Evolutionary conservation across 92 coral and sea anemone species (phyloP), one percentile per base, ranked within the genome.

Genomic region (Parazoanthus atlanticus): DNA sequence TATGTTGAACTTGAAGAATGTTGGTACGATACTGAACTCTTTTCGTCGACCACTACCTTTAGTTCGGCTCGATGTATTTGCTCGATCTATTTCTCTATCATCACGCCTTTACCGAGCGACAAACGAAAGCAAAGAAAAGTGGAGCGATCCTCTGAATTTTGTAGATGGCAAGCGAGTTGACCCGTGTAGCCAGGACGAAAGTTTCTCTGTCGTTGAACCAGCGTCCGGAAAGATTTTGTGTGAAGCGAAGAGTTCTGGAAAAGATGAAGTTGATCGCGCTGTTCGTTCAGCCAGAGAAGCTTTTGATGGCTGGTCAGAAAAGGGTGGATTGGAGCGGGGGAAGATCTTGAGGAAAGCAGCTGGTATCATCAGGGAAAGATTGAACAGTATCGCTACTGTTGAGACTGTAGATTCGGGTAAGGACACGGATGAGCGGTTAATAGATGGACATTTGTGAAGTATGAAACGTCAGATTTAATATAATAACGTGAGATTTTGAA

Each of bases 341-440:
- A 87, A 89, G 74, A 70, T 95, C 76, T 88, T 97, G 15, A 91
- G 92, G 47, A 89, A 86, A 41, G 97, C 95, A 25, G 96, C 99
- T 25, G 84, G 86, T 61, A 91, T 97, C 75, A 90, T 97, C 28
- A 84, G 97, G 76, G 80, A 90, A 28, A 91, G 98, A 76, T 78
- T 90, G 82, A 90, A 94, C 19, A 95, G 91, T 1, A 86, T 97
- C 32, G 98, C 99, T 1, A 89, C 92, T 36, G 88, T 92, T 43
- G 99, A 97, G 74, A 95, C 95, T 5, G 84, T 89, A 36, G 98
- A 97, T 84, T 93, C 90, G 47, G 99, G 99, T 97, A 66, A 8
- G 95, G 66, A 74, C 8, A 19, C 21, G 19, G 2, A 6, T 66
- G 36, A 17, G 8, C 15, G 12, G 8, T 29, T 28, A 28, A 71